Conservation (phyloP, 30 jellyfish, hydroid and myxozoan genomes). For the Pseudorhiza aurosa region DNA sequence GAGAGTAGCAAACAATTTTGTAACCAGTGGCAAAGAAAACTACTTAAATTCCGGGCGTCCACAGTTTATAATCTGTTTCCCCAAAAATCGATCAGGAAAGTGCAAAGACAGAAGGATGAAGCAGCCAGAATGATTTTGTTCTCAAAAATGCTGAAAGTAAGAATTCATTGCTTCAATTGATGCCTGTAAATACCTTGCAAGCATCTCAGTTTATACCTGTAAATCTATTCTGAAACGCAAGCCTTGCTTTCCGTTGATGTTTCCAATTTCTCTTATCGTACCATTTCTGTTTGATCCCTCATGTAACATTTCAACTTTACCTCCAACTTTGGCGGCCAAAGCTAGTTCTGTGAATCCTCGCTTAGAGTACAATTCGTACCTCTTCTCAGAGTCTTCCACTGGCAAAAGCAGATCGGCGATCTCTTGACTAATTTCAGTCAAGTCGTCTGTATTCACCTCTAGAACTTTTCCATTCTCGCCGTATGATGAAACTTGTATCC, state of each 20-base stretch:
- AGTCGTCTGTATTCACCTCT: slow-evolving; percentile 32
- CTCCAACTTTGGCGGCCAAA: slow-evolving; percentile 1
- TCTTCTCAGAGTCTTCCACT: slow-evolving; percentile 14
- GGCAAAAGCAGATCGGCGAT: slow-evolving; percentile 39
- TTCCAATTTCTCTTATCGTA: background rate
- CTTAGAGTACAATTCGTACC: slow-evolving; percentile 39
- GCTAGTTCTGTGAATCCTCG: slow-evolving; percentile 27
- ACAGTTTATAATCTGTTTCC: too few species aligned
- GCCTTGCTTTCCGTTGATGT: background rate
- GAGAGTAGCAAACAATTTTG: too few species aligned
- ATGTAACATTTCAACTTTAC: slow-evolving; percentile 1
- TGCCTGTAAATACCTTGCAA: too few species aligned
- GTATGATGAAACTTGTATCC: slow-evolving; percentile 16
- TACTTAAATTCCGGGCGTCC: too few species aligned
- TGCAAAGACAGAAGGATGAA: too few species aligned
- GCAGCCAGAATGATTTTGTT: too few species aligned
- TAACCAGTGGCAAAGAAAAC: too few species aligned
- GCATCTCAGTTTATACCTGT: background rate
- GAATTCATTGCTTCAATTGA: too few species aligned
- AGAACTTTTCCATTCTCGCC: slow-evolving; percentile 15
- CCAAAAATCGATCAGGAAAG: too few species aligned
- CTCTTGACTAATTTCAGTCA: slow-evolving; percentile 21
- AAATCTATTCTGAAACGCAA: background rate
- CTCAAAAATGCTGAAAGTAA: too few species aligned
- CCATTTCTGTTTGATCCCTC: background rate